Conservation (phyloP, 2,888 invertebrate genomes). For the Harpagoxenus sublaevis region DNA sequence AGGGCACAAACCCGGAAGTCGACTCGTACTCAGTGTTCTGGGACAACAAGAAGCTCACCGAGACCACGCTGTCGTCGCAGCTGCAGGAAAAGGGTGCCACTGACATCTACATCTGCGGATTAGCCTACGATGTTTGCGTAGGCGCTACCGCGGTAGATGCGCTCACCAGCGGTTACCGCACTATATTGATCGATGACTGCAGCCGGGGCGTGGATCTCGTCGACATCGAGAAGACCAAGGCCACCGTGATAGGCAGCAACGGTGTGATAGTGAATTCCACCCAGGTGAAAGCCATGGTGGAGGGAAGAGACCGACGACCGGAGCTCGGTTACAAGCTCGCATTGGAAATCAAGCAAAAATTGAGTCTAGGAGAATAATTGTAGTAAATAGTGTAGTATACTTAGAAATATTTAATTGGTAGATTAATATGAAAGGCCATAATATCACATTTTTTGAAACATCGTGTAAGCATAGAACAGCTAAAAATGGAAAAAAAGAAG, state of each 20-base stretch:
- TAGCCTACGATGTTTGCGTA: slow-evolving; percentile 98
- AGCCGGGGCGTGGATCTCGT: slow-evolving; percentile 94
- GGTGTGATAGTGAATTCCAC: slow-evolving; percentile 94
- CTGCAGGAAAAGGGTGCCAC: slow-evolving; percentile 93
- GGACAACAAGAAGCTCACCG: slow-evolving; percentile 97
- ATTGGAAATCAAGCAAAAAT: slow-evolving; percentile 90
- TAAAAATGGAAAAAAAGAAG: slow-evolving; percentile 25
- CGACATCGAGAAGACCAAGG: slow-evolving; percentile 94
- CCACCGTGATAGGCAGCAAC: slow-evolving; percentile 91
- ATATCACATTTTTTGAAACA: slow-evolving; percentile 1
- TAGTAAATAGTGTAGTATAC: slow-evolving; percentile 13
- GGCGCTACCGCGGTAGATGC: slow-evolving; percentile 96
- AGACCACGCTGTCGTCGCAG: slow-evolving; percentile 94
- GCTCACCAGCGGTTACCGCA: slow-evolving; percentile 95
- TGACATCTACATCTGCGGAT: slow-evolving; percentile 97
- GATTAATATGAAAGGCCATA: slow-evolving; percentile 1
- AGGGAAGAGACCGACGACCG: slow-evolving; percentile 94
- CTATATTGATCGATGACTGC: slow-evolving; percentile 96
- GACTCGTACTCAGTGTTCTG: slow-evolving; percentile 99
- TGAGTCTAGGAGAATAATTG: slow-evolving; percentile 53
- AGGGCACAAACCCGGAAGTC: slow-evolving; percentile 97
- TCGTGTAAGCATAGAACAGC: not conserved
- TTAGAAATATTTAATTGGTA: not conserved
- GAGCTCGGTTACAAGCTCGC: slow-evolving; percentile 96
- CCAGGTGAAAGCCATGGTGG: slow-evolving; percentile 95